Evolutionary conservation across 2,113 vertebrate species (phyloP), one percentile per base, ranked within the genome.

Genomic region (Silurus meridionalis): DNA sequence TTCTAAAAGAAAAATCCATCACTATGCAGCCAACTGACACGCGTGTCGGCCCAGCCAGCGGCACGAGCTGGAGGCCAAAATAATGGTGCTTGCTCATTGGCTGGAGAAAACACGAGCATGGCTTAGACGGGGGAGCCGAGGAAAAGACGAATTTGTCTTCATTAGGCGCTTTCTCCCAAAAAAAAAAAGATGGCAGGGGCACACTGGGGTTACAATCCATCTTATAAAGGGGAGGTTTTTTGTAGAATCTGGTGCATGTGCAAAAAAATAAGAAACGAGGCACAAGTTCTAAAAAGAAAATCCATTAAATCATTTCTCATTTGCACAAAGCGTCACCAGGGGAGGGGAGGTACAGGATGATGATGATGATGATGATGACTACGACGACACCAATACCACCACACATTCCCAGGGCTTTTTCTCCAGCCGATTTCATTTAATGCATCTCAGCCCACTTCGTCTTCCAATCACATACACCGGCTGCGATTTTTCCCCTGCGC

Each of bases 11-110:
- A 90, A 92, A 94, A 94, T 95, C 94, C 92, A 95, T 95, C 94
- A 93, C 93, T 88, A 93, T 94, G 93, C 92, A 91, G 89, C 88
- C 91, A 91, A 90, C 90, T 93, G 93, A 94, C 93, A 92, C 92
- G 92, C 92, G 92, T 92, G 93, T 94, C 94, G 94, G 90, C 87
- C 89, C 50, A 85, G 90, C 89, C 88, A 91, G 82, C 88, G 86
- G 90, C 88, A 92, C 88, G 91, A 92, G 91, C 89, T 88, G 88
- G 90, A 91, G 77, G 84, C 86, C 91, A 90, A 90, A 88, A 91
- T 94, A 91, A 93, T 93, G 72, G 89, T 75, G 85, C 90, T 89
- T 13, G 91, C 90, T 91, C 84, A 92, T 93, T 91, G 89, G 89
- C 82, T 91, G 87, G 64, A 78, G 86, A 83, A 88, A 83, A 89